Evolutionary conservation across 2,888 invertebrate species (phyloP).

Genomic region (Eremobia ochroleuca): DNA sequence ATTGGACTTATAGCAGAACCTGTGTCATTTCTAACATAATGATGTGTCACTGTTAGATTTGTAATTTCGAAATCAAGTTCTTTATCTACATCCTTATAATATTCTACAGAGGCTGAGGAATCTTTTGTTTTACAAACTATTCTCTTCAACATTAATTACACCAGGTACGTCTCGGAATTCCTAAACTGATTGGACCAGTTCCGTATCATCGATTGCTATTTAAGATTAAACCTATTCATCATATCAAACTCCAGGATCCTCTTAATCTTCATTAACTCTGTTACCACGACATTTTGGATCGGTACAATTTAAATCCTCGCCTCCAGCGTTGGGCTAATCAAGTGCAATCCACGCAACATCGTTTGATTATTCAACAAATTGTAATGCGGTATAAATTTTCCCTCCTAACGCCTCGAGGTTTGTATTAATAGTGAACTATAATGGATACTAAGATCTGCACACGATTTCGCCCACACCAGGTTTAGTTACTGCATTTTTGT

Average conservation of each 20-base stretch:
- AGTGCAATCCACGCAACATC: constrained; percentile 58
- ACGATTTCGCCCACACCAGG: constrained; percentile 53
- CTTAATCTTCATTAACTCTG: constrained; percentile 55
- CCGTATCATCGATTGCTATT: constrained; percentile 39
- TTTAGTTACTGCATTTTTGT: constrained; percentile 26
- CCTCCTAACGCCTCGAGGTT: constrained; percentile 50
- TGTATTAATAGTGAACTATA: constrained; percentile 56
- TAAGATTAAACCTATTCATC: constrained; percentile 46
- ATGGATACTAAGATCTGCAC: constrained; percentile 58
- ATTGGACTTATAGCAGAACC: not conserved
- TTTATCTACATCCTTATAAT: not conserved
- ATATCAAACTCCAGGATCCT: constrained; percentile 37
- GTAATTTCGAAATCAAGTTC: not conserved
- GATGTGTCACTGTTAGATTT: not conserved
- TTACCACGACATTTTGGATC: constrained; percentile 51
- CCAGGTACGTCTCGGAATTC: not conserved
- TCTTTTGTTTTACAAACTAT: constrained; percentile 9
- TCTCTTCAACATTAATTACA: not conserved
- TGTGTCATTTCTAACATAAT: not conserved
- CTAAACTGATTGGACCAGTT: constrained; percentile 13
- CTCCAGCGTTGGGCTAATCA: constrained; percentile 56
- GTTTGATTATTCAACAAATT: constrained; percentile 59
- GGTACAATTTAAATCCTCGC: constrained; percentile 60
- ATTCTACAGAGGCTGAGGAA: not conserved
- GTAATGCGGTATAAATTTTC: constrained; percentile 61